Evolutionary conservation across 2,113 vertebrate genomes (phyloP).

Genomic region (Nipponia nippon): DNA sequence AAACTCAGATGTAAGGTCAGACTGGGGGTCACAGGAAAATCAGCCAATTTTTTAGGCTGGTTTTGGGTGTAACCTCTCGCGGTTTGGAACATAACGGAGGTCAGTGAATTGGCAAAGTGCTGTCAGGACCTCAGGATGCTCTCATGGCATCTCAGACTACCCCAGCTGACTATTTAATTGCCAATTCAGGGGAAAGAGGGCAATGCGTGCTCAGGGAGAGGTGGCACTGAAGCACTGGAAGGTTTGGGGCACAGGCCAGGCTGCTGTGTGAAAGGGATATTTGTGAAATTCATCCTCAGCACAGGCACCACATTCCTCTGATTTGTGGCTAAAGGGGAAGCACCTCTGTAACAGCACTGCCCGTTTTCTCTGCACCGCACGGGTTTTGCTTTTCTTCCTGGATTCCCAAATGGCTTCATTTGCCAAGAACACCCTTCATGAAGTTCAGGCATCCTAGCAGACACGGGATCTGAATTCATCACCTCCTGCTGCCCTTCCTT

Average conservation of each 20-base stretch:
- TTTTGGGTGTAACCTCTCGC: not conserved
- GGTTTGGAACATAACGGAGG: not conserved
- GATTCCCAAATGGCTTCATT: not conserved
- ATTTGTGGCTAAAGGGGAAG: not conserved
- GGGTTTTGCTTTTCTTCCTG: not conserved
- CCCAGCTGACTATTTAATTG: not conserved
- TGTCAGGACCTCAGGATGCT: not conserved
- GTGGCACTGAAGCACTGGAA: not conserved
- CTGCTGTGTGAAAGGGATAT: not conserved
- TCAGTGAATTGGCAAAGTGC: slow-evolving; percentile 18
- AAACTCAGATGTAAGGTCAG: not conserved
- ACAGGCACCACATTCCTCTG: not conserved
- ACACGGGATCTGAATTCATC: not conserved
- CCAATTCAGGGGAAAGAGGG: not conserved
- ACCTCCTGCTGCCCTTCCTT: not conserved
- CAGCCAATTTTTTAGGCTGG: slow-evolving; percentile 2
- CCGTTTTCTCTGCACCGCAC: not conserved
- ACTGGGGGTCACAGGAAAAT: not conserved
- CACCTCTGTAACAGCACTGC: not conserved
- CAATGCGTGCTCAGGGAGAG: not conserved
- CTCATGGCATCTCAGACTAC: not conserved
- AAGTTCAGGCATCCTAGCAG: not conserved
- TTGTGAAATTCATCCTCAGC: not conserved
- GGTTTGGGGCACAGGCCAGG: not conserved
- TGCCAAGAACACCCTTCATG: not conserved